Evolutionary conservation across 2,113 vertebrate species (phyloP).

Genomic region (Nyctibius bracteatus): DNA sequence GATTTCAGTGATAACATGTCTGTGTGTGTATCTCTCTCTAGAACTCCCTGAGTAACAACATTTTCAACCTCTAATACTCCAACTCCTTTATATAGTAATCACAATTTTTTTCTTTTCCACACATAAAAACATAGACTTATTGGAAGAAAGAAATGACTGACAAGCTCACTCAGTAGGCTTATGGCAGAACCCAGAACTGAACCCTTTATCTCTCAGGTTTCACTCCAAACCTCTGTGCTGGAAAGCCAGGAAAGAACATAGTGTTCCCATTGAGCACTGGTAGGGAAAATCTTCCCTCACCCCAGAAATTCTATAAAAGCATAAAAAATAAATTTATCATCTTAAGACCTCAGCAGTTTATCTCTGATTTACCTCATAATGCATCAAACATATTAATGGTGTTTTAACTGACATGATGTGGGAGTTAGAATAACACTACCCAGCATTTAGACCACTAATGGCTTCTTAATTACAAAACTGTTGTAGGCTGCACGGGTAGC

Average conservation of each 20-base stretch:
- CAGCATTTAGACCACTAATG: background rate
- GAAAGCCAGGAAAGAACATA: background rate
- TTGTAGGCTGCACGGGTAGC: background rate
- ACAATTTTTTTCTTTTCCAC: background rate
- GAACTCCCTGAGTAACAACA: background rate
- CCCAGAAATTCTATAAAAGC: background rate
- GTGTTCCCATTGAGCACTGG: background rate
- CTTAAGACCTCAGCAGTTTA: background rate
- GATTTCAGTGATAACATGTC: background rate
- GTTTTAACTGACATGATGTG: background rate
- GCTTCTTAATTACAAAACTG: conserved; percentile 6
- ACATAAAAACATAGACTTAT: background rate
- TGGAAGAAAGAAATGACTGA: background rate
- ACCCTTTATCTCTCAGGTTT: background rate
- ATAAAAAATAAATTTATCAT: background rate
- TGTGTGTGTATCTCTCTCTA: background rate
- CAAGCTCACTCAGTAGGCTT: background rate
- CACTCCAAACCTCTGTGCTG: background rate
- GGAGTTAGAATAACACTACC: background rate
- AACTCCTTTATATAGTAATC: background rate
- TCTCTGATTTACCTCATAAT: background rate
- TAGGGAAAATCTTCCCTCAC: background rate
- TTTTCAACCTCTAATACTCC: conserved; percentile 9
- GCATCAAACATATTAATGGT: background rate
- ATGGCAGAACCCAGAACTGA: background rate